Conservation (phyloP, 2,797 vertebrate species). For the Crax fasciolata region DNA sequence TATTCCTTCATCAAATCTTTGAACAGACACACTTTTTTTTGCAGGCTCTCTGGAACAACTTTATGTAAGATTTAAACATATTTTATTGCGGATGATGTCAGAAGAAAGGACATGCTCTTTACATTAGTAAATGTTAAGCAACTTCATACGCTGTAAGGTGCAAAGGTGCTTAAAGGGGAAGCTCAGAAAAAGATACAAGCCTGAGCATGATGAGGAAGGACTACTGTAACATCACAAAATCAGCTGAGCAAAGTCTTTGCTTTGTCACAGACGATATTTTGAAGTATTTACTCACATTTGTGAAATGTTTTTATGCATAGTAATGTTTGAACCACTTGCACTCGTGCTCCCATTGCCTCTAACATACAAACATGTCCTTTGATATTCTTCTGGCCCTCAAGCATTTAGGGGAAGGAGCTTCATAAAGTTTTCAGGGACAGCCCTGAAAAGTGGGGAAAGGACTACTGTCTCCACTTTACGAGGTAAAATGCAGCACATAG, state of each 20-base stretch:
- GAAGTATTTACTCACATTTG: neutral
- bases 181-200: neutral
- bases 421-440: neutral
- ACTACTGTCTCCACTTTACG: neutral
- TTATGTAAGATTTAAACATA: neutral
- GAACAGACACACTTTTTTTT: neutral
- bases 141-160: neutral
- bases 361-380: neutral
- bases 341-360: neutral
- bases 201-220: neutral
- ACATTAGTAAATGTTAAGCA: neutral
- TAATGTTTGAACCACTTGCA: neutral
- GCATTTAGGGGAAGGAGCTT: neutral
- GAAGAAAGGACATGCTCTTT: neutral
- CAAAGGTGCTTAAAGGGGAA: neutral
- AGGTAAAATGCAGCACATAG: neutral
- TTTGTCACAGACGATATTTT: neutral
- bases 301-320: neutral
- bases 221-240: neutral
- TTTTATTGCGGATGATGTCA: neutral
- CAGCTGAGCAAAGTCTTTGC: neutral
- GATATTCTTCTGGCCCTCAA: neutral
- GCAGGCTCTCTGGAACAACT: neutral
- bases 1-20: neutral
- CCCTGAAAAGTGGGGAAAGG: neutral